A percentile compares a stretch with the other conserved stretches of the same genome.
phyloP scores from a whole-genome alignment of 2,113 vertebrate genomes.

The Furnarius figulus region DNA sequence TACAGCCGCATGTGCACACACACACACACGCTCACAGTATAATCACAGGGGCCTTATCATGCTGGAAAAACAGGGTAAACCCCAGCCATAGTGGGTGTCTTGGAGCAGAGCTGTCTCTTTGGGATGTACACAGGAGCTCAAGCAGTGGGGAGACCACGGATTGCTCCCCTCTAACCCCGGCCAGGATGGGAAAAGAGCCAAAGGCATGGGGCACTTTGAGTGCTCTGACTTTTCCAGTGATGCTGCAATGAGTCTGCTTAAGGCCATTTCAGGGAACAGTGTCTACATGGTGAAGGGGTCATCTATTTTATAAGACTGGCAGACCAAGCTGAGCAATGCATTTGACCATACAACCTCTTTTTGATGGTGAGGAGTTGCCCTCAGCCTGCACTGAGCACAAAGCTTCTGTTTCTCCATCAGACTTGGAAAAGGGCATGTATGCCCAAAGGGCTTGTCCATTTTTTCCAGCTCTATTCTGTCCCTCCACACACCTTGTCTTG shows the following conservation, averaged over 20 bases:
- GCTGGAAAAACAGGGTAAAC: not conserved
- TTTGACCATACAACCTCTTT: not conserved
- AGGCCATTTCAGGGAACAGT: not conserved
- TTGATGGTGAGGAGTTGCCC: not conserved
- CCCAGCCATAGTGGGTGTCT: rapidly evolving
- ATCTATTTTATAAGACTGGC: not conserved
- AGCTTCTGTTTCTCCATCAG: not conserved
- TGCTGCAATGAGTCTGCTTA: not conserved
- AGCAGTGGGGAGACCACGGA: rapidly evolving
- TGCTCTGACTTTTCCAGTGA: not conserved
- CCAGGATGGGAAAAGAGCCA: rapidly evolving
- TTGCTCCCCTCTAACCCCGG: not conserved
- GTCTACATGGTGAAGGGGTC: not conserved
- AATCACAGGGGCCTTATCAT: not conserved
- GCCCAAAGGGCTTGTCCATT: not conserved
- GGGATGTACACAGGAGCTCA: rapidly evolving
- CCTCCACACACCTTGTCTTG: not conserved
- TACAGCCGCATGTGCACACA: rapidly evolving
- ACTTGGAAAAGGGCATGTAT: not conserved
- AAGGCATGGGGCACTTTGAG: rapidly evolving
- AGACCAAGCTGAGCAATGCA: rapidly evolving
- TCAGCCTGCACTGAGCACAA: not conserved
- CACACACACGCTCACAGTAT: not conserved
- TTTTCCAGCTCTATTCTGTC: not conserved
- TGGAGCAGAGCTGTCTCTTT: rapidly evolving